These are phyloP conservation scores for Drosophila albomicans DNA, from an alignment of 1,140 invertebrate species.

Conservation along the genomic window DNA sequence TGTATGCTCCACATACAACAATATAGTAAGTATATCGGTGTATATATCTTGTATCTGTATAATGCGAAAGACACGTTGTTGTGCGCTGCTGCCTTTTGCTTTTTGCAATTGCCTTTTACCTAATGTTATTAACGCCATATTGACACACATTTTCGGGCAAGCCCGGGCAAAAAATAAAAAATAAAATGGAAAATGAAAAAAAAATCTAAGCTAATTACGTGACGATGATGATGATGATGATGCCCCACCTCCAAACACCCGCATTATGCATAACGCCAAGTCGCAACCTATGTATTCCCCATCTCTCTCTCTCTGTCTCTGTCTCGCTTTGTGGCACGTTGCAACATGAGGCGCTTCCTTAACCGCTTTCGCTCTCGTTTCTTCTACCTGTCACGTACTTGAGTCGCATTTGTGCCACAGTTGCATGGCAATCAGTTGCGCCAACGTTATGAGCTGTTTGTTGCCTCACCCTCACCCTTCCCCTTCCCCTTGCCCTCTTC, in stretches of 20 bases:
- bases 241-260: not conserved
- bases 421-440: slow-evolving; percentile 42
- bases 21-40: not conserved
- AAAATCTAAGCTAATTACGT: slow-evolving; percentile 82
- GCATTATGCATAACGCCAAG: slow-evolving; percentile 7
- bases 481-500: not conserved
- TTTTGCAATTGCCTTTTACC: slow-evolving; percentile 76
- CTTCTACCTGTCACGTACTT: slow-evolving; percentile 42
- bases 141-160: slow-evolving; percentile 68
- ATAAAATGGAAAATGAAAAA: not conserved
- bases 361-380: slow-evolving; percentile 57
- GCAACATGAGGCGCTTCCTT: slow-evolving; percentile 45
- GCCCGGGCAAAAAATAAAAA: slow-evolving; percentile 22
- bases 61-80: slow-evolving; percentile 49
- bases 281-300: slow-evolving; percentile 3
- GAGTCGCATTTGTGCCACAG: slow-evolving; percentile 24
- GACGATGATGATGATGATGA: slow-evolving; percentile 31
- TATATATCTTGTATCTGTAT: slow-evolving; percentile 22
- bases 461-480: not conserved
- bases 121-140: slow-evolving; percentile 82
- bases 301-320: not conserved
- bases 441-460: slow-evolving; percentile 24
- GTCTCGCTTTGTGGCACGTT: not conserved
- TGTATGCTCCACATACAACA: not conserved
- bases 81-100: slow-evolving; percentile 1